Evolutionary conservation across 1,140 invertebrate species (phyloP).

Genomic region (Diachasma alloeum): DNA sequence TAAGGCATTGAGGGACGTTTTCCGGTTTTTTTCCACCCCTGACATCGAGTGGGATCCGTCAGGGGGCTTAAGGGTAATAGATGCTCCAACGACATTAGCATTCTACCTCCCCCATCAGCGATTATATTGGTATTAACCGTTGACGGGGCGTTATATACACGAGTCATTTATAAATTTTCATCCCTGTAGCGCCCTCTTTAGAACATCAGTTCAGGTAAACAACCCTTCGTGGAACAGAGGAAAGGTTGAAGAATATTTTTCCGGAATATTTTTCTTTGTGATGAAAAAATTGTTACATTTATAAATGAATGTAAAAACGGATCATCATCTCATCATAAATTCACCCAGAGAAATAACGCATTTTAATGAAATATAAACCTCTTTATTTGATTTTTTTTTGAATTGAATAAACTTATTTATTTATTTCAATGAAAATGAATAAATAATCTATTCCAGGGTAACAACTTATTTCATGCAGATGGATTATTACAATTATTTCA

Average conservation of each 20-base stretch:
- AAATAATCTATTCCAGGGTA: no score
- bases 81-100: constrained; percentile 61
- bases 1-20: not conserved
- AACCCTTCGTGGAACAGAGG: not conserved
- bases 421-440: no score
- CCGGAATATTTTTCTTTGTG: not conserved
- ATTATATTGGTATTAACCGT: constrained; percentile 58
- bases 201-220: constrained; percentile 1
- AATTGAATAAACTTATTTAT: no score
- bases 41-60: constrained; percentile 57
- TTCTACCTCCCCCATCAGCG: constrained; percentile 42
- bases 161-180: constrained; percentile 12
- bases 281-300: not conserved
- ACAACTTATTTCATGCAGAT: no score
- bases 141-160: constrained; percentile 31
- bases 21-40: not conserved
- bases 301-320: no score
- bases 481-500: no score
- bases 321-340: no score
- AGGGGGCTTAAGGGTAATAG: constrained; percentile 59
- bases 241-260: not conserved
- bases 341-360: no score
- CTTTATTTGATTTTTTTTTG: no score
- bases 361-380: no score
- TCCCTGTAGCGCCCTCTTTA: not conserved